phyloP scores from a whole-genome alignment of 1,140 invertebrate species.

The Drosophila tani region DNA sequence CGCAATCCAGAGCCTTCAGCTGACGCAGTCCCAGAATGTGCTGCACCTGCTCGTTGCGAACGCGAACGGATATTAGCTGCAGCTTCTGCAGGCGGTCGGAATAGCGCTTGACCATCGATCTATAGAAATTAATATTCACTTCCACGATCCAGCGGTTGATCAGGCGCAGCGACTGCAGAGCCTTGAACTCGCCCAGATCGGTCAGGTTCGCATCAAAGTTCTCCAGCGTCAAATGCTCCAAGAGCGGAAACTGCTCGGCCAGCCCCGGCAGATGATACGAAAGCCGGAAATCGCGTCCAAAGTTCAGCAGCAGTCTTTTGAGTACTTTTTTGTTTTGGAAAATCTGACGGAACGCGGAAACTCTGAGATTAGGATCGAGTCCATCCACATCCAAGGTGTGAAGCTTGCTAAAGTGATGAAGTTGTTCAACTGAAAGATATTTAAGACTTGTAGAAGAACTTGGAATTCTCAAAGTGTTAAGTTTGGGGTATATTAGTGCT shows the following conservation, averaged over 20 bases:
- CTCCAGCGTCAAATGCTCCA: slow-evolving; percentile 62
- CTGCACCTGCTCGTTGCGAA: slow-evolving; percentile 31
- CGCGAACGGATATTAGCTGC: slow-evolving; percentile 33
- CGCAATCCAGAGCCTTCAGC: slow-evolving; percentile 45
- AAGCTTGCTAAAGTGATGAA: slow-evolving; percentile 42
- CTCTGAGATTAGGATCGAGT: slow-evolving; percentile 38
- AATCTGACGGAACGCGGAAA: slow-evolving; percentile 32
- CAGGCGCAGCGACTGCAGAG: slow-evolving; percentile 44
- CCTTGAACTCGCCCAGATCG: slow-evolving; percentile 49
- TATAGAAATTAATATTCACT: slow-evolving; percentile 41
- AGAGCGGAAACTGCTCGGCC: slow-evolving; percentile 20
- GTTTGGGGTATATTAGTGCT: neutral
- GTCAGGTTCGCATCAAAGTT: slow-evolving; percentile 39
- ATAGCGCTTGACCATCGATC: slow-evolving; percentile 33
- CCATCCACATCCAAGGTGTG: slow-evolving; percentile 62
- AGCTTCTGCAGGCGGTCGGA: slow-evolving; percentile 41
- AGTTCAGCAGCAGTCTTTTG: slow-evolving; percentile 40
- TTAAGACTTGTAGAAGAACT: neutral
- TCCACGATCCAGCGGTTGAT: slow-evolving; percentile 23
- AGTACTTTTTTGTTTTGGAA: slow-evolving; percentile 40
- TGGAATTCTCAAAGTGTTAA: neutral
- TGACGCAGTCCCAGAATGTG: slow-evolving; percentile 26
- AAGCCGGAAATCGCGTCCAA: slow-evolving; percentile 19
- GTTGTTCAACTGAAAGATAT: slow-evolving; percentile 39
- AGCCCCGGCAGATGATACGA: slow-evolving; percentile 17